phyloP scores from a whole-genome alignment of 2,797 vertebrate genomes.

The Babyrousa celebensis region DNA sequence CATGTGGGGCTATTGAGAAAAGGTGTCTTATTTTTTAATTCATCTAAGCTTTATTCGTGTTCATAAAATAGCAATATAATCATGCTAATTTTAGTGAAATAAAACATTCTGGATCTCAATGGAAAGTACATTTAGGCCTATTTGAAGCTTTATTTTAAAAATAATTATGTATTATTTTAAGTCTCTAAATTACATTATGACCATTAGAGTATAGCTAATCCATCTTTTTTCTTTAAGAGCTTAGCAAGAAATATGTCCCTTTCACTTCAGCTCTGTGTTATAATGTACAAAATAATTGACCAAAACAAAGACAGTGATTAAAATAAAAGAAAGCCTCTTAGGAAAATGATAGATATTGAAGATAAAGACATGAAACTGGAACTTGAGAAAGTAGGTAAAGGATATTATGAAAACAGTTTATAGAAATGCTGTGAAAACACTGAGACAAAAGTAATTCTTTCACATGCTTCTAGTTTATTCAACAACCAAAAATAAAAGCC shows the following conservation, averaged over 20 bases:
- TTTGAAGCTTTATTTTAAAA: conserved; percentile 17
- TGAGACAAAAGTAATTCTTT: conserved; percentile 48
- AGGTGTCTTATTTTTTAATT: conserved; percentile 20
- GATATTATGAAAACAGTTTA: background rate
- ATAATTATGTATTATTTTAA: conserved; percentile 61
- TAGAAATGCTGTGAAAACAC: conserved; percentile 4
- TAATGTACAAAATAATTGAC: background rate
- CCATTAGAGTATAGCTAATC: background rate
- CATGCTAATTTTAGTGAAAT: conserved; percentile 61
- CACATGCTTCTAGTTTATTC: conserved; percentile 44
- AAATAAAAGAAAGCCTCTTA: background rate
- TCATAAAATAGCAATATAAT: conserved; percentile 47
- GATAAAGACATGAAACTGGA: background rate
- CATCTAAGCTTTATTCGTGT: background rate
- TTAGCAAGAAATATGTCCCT: background rate
- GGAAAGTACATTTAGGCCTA: conserved; percentile 33
- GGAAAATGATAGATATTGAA: background rate
- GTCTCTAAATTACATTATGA: conserved; percentile 68
- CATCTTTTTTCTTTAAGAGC: conserved; percentile 9
- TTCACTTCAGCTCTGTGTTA: background rate
- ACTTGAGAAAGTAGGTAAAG: conserved; percentile 51
- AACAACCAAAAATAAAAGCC: conserved; percentile 51
- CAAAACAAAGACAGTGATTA: background rate
- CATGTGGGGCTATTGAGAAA: background rate
- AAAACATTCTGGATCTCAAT: conserved; percentile 61